phyloP scores from a whole-genome alignment of 2,113 vertebrate species.

The Sinosuthora webbiana region DNA sequence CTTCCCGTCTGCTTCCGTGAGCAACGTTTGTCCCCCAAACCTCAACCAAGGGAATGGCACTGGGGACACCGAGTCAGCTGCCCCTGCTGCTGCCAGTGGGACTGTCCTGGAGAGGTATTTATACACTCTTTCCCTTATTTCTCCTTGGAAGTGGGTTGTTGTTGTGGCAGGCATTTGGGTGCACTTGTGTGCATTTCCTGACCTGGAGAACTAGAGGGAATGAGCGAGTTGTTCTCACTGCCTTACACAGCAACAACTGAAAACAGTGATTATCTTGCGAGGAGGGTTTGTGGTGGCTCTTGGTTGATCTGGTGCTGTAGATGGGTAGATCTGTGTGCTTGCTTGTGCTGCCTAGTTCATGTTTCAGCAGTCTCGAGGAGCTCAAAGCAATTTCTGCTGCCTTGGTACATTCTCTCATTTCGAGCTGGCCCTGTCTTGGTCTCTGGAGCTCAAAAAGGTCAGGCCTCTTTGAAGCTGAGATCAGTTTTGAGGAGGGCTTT shows the following conservation, averaged over 20 bases:
- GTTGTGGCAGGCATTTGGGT: background rate
- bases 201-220: background rate
- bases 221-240: background rate
- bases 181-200: background rate
- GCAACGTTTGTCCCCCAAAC: constrained; percentile 92
- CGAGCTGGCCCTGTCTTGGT: background rate
- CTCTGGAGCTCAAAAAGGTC: background rate
- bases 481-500: background rate
- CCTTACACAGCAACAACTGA: background rate
- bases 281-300: background rate
- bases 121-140: background rate
- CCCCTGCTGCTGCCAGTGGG: constrained; percentile 81
- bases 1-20: constrained; percentile 91
- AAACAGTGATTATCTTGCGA: background rate
- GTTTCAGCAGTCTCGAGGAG: background rate
- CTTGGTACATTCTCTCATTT: background rate
- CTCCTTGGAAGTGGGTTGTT: background rate
- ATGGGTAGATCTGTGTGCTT: background rate
- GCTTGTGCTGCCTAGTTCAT: background rate
- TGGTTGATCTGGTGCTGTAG: background rate
- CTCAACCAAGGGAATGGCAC: constrained; percentile 88
- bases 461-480: background rate
- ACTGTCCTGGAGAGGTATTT: constrained; percentile 94
- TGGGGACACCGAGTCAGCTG: constrained; percentile 81
- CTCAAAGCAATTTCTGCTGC: background rate